phyloP scores from a whole-genome alignment of 2,797 vertebrate species.

The Cossypha dichroa region DNA sequence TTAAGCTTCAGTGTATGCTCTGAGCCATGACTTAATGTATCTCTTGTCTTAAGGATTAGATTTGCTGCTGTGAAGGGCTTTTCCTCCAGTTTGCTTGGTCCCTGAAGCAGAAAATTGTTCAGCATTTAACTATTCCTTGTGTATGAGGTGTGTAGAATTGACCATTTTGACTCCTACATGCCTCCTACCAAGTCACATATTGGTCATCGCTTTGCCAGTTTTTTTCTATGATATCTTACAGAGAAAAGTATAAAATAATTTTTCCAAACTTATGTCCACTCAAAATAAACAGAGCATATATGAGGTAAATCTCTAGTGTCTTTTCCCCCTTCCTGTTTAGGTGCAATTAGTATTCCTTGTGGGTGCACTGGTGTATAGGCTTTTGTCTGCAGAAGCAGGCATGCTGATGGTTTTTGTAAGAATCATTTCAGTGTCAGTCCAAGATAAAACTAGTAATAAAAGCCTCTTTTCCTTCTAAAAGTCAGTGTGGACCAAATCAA shows the following conservation, averaged over 20 bases:
- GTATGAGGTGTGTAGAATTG: not conserved
- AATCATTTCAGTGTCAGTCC: not conserved
- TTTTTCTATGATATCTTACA: not conserved
- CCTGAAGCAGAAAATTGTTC: not conserved
- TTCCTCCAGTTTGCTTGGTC: not conserved
- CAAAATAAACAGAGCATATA: not conserved
- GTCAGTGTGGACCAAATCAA: not conserved
- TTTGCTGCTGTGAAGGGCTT: not conserved
- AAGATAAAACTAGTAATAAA: not conserved
- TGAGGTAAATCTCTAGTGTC: not conserved
- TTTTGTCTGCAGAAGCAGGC: not conserved
- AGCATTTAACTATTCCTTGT: not conserved
- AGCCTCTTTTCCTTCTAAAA: not conserved
- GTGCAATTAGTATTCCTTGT: not conserved
- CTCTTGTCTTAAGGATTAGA: not conserved
- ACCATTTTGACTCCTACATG: not conserved
- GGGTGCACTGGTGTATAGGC: not conserved
- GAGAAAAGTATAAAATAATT: not conserved
- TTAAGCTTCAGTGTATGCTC: not conserved
- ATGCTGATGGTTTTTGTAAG: not conserved
- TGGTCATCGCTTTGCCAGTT: not conserved
- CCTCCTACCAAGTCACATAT: not conserved
- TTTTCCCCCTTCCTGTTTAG: not conserved
- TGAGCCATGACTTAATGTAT: not conserved
- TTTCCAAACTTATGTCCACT: not conserved